Evolutionary conservation across 2,113 vertebrate genomes (phyloP).

Genomic region (Siniperca chuatsi): DNA sequence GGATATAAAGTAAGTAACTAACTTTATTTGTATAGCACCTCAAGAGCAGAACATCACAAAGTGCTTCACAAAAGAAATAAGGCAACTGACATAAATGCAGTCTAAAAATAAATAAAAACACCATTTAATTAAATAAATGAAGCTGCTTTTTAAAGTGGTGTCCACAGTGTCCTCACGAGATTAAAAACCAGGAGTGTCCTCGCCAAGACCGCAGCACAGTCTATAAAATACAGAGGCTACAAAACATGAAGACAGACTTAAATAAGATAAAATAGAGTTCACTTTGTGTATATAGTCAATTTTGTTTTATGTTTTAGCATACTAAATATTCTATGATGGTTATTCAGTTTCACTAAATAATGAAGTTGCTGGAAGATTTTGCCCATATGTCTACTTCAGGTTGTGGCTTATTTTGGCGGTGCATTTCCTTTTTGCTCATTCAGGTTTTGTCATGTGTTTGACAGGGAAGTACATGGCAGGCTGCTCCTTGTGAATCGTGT

Average conservation of each 20-base stretch:
- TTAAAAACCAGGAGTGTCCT: too few species aligned
- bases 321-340: background rate
- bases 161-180: too few species aligned
- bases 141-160: too few species aligned
- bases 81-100: background rate
- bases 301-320: too few species aligned
- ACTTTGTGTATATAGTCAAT: background rate
- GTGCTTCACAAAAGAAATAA: background rate
- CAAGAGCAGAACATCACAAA: background rate
- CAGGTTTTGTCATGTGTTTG: background rate
- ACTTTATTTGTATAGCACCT: background rate
- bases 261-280: background rate
- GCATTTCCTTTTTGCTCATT: background rate
- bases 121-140: too few species aligned
- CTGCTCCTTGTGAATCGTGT: slow-evolving; percentile 79
- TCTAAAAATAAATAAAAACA: too few species aligned
- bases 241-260: background rate
- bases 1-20: too few species aligned
- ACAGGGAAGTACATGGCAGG: slow-evolving; percentile 87
- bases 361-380: background rate
- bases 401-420: background rate
- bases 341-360: background rate
- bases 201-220: too few species aligned
- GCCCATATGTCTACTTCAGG: background rate
- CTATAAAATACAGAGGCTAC: background rate